Evolutionary conservation across 2,888 invertebrate genomes (phyloP).

Genomic region (Epinotia bilunana): DNA sequence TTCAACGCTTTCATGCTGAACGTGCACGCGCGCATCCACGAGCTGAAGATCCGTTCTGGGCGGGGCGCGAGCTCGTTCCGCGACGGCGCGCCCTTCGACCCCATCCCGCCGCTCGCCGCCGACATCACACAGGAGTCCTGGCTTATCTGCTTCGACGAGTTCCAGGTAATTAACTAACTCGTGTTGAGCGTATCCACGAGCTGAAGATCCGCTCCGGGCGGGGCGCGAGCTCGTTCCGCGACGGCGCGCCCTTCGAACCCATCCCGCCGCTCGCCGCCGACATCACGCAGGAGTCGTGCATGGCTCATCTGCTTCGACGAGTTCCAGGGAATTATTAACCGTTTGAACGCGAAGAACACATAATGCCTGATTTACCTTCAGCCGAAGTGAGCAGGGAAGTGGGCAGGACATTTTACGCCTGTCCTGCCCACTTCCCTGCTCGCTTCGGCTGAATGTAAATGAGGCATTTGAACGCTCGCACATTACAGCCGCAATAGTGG

Average conservation of each 20-base stretch:
- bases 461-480: too few relatives aligned
- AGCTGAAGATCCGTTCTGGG: conserved; percentile 87
- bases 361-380: too few relatives aligned
- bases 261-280: conserved; percentile 96
- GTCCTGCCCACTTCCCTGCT: too few relatives aligned
- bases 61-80: conserved; percentile 78
- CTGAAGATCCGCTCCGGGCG: conserved; percentile 87
- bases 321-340: conserved; percentile 89
- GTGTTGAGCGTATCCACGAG: conserved; percentile 94
- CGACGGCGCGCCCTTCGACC: conserved; percentile 89
- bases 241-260: conserved; percentile 91
- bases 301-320: conserved; percentile 99
- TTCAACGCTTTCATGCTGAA: conserved; percentile 99
- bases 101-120: conserved; percentile 96
- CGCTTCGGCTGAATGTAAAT: too few relatives aligned
- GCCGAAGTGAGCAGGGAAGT: too few relatives aligned
- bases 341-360: too few relatives aligned
- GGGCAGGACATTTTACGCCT: too few relatives aligned
- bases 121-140: conserved; percentile 93
- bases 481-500: too few relatives aligned
- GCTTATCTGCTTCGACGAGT: conserved; percentile 99
- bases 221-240: conserved; percentile 77
- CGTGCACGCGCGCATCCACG: conserved; percentile 95
- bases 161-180: conserved; percentile 93
- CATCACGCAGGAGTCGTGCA: conserved; percentile 92